Percentiles rank a stretch among this genome's conserved stretches.
Conservation (phyloP, 2,797 vertebrate species). For the Sebastiscus albofasciatus region DNA sequence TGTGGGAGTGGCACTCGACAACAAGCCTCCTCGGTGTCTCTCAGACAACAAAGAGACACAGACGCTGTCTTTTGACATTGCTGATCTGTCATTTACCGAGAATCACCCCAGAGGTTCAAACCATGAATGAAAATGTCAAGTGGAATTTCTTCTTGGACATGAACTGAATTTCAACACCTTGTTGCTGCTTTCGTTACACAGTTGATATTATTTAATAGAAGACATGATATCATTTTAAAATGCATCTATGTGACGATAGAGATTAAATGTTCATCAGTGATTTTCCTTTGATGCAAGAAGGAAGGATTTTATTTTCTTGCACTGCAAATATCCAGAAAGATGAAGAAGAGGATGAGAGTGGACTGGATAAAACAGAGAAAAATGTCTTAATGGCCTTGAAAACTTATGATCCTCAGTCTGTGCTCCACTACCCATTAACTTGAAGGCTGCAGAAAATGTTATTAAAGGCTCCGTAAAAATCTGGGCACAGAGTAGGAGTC, state of each 20-base stretch:
- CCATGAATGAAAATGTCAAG: slow-evolving; percentile 44
- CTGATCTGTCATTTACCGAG: slow-evolving; percentile 49
- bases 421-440: background rate
- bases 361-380: background rate
- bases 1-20: slow-evolving; percentile 46
- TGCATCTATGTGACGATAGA: background rate
- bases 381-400: background rate
- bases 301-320: background rate
- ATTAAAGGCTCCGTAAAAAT: background rate
- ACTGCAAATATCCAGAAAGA: background rate
- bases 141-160: slow-evolving; percentile 7
- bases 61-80: slow-evolving; percentile 39
- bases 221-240: background rate
- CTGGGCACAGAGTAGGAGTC: background rate
- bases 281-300: background rate
- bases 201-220: background rate
- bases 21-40: slow-evolving; percentile 42
- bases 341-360: background rate
- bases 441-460: background rate
- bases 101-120: slow-evolving; percentile 29
- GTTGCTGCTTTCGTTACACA: background rate
- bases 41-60: slow-evolving; percentile 52
- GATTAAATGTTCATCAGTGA: background rate
- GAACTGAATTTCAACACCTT: slow-evolving; percentile 17
- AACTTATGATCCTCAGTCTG: background rate